Base-by-base conservation (phyloP, 2,888 invertebrate species). In the Pterobdella sp. region DNA sequence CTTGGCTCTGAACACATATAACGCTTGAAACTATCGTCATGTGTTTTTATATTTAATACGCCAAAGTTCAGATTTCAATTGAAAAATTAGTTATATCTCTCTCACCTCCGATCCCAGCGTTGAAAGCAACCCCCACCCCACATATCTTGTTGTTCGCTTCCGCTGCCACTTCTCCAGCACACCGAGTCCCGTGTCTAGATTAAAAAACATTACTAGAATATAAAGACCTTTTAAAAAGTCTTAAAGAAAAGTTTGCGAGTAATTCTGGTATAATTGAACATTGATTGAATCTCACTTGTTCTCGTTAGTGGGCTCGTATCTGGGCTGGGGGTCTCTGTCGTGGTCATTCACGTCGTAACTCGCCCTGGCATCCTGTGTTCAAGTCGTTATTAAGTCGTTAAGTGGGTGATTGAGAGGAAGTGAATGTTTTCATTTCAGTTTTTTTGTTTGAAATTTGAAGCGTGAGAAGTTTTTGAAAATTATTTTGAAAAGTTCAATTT, bases 161-260 rank as follows among this genome's bases (percentile, higher is more conserved):
- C 1, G 96, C 96, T 0, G 98, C 96, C 14, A 98, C 97, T 85
- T 97, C 96, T 0, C 96, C 96, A 0, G 96, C 95, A 84, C 96
- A 96, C 73, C 96, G 87, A 4, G 97, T 97, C 1, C 87, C 87
- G 78, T 87, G 87, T 76, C 85, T 85, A 73, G 18, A 73, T 26
- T 14, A 7, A 42, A 42, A 26, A 10, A 32, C 2, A 26, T 67
- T 32, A 22, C n/a, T 42, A 42, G 49, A 42, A 22, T 42, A 42
- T 14, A 42, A 42, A 42, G 22, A 42, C 7, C 22, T 14, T 42
- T 42, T 42, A 18, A 7, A 18, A 56, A 18, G 26, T 22, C 3
- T 56, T 18, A 56, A 18, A 18, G 60, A 56, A 56, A 56, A 56
- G 60, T 56, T 56, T 56, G n/a, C 18, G 26, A 56, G 18, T 18